Evolutionary conservation across 2,888 invertebrate species (phyloP).

Genomic region (Gibbula magus): DNA sequence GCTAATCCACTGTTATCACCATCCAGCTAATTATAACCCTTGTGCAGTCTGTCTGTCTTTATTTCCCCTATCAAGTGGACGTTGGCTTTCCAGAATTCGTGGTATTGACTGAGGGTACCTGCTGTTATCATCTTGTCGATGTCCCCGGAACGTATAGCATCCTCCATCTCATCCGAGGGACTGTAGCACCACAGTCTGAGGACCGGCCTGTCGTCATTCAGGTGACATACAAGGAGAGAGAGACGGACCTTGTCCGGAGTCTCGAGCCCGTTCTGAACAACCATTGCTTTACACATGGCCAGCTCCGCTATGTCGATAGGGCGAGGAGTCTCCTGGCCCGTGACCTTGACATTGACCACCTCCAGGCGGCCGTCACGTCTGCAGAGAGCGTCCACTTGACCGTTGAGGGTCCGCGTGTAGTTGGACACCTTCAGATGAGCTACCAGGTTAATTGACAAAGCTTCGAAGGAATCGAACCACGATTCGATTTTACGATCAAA

Average conservation of each 20-base stretch:
- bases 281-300: constrained; percentile 60
- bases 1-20: no score
- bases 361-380: constrained; percentile 51
- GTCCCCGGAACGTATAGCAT: constrained; percentile 57
- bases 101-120: constrained; percentile 59
- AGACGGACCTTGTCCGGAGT: constrained; percentile 50
- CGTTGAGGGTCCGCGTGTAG: constrained; percentile 60
- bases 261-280: constrained; percentile 63
- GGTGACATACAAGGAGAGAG: constrained; percentile 58
- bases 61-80: constrained; percentile 37
- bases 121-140: constrained; percentile 66
- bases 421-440: constrained; percentile 66
- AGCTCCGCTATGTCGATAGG: constrained; percentile 65
- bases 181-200: constrained; percentile 61
- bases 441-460: constrained; percentile 59
- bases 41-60: neutral
- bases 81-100: constrained; percentile 64
- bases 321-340: constrained; percentile 60
- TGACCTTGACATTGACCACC: constrained; percentile 60
- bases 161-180: constrained; percentile 62
- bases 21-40: neutral
- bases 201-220: constrained; percentile 59
- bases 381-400: constrained; percentile 58
- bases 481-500: constrained; percentile 61
- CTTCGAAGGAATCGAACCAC: constrained; percentile 64